Evolutionary conservation across 2,797 vertebrate species (phyloP).

Genomic region (Taeniopygia guttata): DNA sequence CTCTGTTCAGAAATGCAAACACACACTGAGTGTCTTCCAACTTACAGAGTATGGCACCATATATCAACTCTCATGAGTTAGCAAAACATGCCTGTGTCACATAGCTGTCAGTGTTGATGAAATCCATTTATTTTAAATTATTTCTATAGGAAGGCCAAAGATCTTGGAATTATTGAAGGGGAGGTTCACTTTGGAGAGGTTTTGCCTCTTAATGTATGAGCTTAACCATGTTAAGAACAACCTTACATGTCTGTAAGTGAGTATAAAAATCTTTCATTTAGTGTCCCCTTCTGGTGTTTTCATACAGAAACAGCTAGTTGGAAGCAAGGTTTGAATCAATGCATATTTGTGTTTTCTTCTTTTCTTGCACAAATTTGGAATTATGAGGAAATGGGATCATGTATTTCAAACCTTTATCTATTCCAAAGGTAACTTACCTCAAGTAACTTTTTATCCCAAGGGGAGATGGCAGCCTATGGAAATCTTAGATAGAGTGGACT

Average conservation of each 20-base stretch:
- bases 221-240: not conserved
- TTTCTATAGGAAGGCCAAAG: not conserved
- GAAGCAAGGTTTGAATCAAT: not conserved
- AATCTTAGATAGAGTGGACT: not conserved
- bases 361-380: not conserved
- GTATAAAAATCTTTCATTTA: not conserved
- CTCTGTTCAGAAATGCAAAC: not conserved
- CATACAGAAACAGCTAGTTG: not conserved
- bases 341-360: not conserved
- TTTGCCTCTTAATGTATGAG: not conserved
- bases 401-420: not conserved
- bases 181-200: not conserved
- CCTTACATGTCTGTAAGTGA: not conserved
- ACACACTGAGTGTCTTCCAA: not conserved
- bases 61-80: not conserved
- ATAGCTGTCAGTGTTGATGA: not conserved
- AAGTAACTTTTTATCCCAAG: not conserved
- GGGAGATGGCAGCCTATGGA: not conserved
- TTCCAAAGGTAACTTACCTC: not conserved
- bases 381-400: not conserved
- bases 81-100: not conserved
- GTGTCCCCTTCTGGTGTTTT: not conserved
- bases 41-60: not conserved
- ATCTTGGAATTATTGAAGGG: not conserved
- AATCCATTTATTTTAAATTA: not conserved